Percentiles rank a stretch among this genome's conserved stretches.
phyloP scores from a whole-genome alignment of 2,113 vertebrate genomes.

The Callionymus lyra region DNA sequence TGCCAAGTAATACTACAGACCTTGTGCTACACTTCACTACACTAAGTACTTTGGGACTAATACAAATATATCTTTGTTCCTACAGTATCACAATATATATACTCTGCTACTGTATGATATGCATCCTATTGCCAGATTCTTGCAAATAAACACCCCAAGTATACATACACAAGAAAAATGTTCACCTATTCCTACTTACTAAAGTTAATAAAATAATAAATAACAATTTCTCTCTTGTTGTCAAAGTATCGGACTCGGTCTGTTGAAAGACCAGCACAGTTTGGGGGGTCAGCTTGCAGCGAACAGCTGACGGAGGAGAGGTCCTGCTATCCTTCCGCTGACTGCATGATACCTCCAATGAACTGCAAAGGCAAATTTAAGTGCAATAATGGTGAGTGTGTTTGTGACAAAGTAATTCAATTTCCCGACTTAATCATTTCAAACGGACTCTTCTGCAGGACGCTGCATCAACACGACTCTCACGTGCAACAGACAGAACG shows the following conservation, averaged over 20 bases:
- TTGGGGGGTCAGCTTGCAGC: constrained; percentile 72
- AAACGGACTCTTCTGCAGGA: constrained; percentile 61
- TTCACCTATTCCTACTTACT: too few species aligned
- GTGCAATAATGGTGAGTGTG: constrained; percentile 74
- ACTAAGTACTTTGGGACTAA: too few species aligned
- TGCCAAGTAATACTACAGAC: too few species aligned
- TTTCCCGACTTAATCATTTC: too few species aligned
- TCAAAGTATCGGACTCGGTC: constrained; percentile 72
- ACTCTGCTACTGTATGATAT: too few species aligned
- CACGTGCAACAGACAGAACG: constrained; percentile 83
- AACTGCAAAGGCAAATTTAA: constrained; percentile 77
- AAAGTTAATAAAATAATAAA: too few species aligned
- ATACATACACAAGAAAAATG: too few species aligned
- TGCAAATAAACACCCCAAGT: too few species aligned
- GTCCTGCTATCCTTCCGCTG: constrained; percentile 67
- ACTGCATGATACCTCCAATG: constrained; percentile 71
- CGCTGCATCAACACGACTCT: constrained; percentile 76
- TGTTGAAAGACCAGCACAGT: constrained; percentile 74
- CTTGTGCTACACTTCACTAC: too few species aligned
- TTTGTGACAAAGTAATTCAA: background rate
- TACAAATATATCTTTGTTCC: too few species aligned
- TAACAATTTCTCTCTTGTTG: constrained; percentile 1
- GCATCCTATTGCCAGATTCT: too few species aligned
- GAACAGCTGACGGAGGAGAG: constrained; percentile 69
- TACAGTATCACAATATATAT: too few species aligned